A percentile compares a stretch with the other conserved stretches of the same genome.
Conservation (phyloP, 1,140 invertebrate species). For the Heliconius congener region DNA sequence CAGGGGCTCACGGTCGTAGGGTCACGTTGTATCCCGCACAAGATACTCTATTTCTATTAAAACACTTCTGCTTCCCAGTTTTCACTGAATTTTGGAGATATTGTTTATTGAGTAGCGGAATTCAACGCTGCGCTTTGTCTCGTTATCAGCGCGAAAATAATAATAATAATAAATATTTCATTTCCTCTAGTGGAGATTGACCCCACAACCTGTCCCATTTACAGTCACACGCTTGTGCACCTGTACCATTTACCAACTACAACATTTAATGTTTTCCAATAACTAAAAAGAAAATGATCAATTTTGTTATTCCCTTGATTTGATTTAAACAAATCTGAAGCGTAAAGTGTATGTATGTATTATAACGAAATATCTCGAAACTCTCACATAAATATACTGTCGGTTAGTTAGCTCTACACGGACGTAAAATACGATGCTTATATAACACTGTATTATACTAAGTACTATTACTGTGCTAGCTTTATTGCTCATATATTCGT, state of each 20-base stretch:
- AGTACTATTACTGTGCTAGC: constrained; percentile 2
- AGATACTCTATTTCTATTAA: background rate
- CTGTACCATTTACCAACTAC: background rate
- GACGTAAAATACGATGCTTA: background rate
- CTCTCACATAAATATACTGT: background rate
- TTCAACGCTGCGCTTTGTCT: too few relatives aligned
- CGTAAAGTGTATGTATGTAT: background rate
- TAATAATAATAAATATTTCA: too few relatives aligned
- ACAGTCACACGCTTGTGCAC: too few relatives aligned
- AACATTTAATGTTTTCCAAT: background rate
- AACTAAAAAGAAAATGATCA: background rate
- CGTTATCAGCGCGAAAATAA: too few relatives aligned
- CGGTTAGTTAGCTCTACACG: background rate
- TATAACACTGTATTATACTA: constrained; percentile 1
- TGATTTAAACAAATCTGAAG: background rate
- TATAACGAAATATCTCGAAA: background rate
- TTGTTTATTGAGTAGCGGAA: too few relatives aligned
- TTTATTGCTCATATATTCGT: background rate
- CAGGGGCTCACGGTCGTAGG: too few relatives aligned
- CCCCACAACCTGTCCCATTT: too few relatives aligned
- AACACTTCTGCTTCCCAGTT: background rate
- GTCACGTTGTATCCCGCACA: background rate
- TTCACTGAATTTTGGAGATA: background rate
- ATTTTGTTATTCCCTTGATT: background rate
- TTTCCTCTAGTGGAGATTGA: too few relatives aligned